These are phyloP conservation scores for Porites rus DNA, from an alignment of 92 coral and sea anemone genomes.

Conservation along the genomic window DNA sequence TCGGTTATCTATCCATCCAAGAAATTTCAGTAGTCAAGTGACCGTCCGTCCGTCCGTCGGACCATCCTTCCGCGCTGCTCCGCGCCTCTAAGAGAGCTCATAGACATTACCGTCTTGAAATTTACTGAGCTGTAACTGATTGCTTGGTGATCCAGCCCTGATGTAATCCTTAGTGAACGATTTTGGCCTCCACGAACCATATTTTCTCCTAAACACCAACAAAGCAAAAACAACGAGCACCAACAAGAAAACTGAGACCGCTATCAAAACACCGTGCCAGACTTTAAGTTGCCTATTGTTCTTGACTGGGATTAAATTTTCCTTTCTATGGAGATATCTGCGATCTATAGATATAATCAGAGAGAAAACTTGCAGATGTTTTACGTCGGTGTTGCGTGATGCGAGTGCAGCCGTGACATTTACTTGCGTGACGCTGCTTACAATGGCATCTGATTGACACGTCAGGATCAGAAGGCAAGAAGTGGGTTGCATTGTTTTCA, in stretches of 20 bases:
- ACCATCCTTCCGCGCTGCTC: no score
- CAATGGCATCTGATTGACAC: not conserved
- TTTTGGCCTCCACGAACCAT: not conserved
- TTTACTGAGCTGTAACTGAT: not conserved
- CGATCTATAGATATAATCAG: not conserved
- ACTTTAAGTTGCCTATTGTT: not conserved
- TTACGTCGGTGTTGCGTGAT: slow-evolving; percentile 21
- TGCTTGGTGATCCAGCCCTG: not conserved
- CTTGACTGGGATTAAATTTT: no score
- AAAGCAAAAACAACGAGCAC: slow-evolving; percentile 1
- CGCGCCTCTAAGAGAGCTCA: no score
- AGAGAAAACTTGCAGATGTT: slow-evolving; percentile 13
- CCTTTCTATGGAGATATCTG: not conserved
- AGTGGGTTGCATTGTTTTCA: slow-evolving; percentile 3
- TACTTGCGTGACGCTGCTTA: slow-evolving; percentile 20
- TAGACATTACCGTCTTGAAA: not conserved
- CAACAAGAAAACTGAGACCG: not conserved
- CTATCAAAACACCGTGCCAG: slow-evolving; percentile 18
- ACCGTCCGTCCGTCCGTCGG: no score
- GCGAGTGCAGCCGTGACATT: slow-evolving; percentile 33
- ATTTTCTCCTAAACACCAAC: not conserved
- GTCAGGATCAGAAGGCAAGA: slow-evolving; percentile 2
- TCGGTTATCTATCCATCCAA: no score
- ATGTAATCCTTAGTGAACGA: not conserved
- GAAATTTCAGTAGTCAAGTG: no score